A percentile compares a stretch with the other conserved stretches of the same genome.
Evolutionary conservation across 2,797 vertebrate species (phyloP).

Genomic region (Phrynocephalus forsythii): DNA sequence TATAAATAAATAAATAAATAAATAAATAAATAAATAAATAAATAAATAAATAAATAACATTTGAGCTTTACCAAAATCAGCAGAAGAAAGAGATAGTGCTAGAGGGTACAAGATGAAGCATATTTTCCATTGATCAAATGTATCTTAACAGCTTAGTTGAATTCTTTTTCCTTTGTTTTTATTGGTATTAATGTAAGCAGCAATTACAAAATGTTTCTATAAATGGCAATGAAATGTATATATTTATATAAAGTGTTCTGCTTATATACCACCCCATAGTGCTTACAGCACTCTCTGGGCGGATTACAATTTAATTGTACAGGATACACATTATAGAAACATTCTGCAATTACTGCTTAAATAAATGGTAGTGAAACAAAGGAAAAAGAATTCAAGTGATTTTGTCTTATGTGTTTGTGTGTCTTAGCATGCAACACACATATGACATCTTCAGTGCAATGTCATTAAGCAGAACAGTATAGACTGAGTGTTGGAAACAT

Average conservation of each 20-base stretch:
- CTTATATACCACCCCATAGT: too few relatives aligned
- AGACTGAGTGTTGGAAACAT: slow-evolving; percentile 54
- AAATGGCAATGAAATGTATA: background rate
- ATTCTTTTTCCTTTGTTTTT: background rate
- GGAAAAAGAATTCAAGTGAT: background rate
- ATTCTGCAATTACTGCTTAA: background rate
- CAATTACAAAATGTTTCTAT: background rate
- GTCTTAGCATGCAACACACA: slow-evolving; percentile 27
- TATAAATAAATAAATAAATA: too few relatives aligned
- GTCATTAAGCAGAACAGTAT: slow-evolving; percentile 62
- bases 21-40: too few relatives aligned
- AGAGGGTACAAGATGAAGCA: background rate
- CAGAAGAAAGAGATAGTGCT: background rate
- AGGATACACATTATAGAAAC: background rate
- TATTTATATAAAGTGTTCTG: too few relatives aligned
- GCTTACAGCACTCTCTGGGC: too few relatives aligned
- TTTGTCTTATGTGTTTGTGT: too few relatives aligned
- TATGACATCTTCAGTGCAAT: slow-evolving; percentile 53
- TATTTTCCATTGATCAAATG: background rate
- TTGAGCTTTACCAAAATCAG: background rate
- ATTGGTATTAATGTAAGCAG: background rate
- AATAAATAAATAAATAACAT: too few relatives aligned
- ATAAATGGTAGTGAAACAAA: background rate
- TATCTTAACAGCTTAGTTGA: background rate
- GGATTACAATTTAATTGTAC: too few relatives aligned